These are phyloP conservation scores for Hyla sarda DNA, from an alignment of 2,113 vertebrate genomes.

Conservation along the genomic window DNA sequence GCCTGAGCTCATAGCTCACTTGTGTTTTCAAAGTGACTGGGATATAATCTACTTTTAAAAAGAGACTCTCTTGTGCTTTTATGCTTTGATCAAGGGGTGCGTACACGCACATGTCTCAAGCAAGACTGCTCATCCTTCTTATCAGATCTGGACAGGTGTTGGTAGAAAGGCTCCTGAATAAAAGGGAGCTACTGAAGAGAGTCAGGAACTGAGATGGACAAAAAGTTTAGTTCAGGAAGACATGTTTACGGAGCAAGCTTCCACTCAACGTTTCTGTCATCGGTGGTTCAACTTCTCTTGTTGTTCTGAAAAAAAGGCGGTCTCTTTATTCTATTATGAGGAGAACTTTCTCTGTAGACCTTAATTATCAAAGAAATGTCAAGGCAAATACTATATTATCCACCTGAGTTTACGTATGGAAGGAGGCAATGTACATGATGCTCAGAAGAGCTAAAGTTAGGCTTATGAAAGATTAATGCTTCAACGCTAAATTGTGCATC, in stretches of 20 bases:
- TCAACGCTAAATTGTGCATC: slow-evolving; percentile 32
- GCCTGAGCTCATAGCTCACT: slow-evolving; percentile 49
- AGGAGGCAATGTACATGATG: neutral
- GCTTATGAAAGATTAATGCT: slow-evolving; percentile 22
- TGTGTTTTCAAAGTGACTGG: slow-evolving; percentile 34
- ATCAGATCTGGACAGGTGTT: slow-evolving; percentile 52
- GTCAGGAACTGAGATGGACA: neutral
- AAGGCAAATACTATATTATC: neutral
- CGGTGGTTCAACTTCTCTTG: neutral
- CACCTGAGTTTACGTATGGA: neutral
- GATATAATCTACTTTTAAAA: slow-evolving; percentile 35
- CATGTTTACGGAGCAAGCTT: slow-evolving; percentile 35
- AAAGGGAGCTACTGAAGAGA: slow-evolving; percentile 29
- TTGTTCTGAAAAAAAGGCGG: slow-evolving; percentile 6
- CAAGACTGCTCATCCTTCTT: slow-evolving; percentile 38
- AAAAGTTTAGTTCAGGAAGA: neutral
- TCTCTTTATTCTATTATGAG: neutral
- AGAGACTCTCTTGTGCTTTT: slow-evolving; percentile 35
- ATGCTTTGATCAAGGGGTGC: slow-evolving; percentile 39
- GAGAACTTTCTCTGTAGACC: neutral
- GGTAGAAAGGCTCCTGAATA: slow-evolving; percentile 3
- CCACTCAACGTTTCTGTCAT: slow-evolving; percentile 43
- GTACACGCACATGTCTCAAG: slow-evolving; percentile 14
- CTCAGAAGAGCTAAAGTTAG: slow-evolving; percentile 16
- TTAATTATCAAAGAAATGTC: neutral